Base-by-base conservation (phyloP, 1,140 invertebrate genomes). In the Calliphora vicina region DNA sequence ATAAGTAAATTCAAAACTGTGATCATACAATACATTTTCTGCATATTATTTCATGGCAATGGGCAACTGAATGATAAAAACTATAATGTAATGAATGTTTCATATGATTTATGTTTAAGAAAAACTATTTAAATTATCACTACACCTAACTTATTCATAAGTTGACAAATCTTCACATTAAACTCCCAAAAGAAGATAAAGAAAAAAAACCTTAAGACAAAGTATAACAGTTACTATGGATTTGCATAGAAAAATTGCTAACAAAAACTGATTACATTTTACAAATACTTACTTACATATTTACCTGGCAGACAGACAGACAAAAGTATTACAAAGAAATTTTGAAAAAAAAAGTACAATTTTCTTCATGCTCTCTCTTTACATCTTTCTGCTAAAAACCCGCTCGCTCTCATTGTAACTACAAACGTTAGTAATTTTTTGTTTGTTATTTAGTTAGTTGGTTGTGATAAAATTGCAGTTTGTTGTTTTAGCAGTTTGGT, bases 81-180 rank as follows among this genome's bases (percentile, higher is more conserved):
- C 10, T 1, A 35, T 35, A 67, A 67, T 67, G 61, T 67, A 67
- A 23, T 67, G 6, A 67, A 23, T 67, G 6, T 25, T 25, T 23
- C 5, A 67, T 67, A 35, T 8, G 61, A 67, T 67, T 67, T 67
- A 25, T 67, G 15, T 50, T 67, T 6, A 67, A 67, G 61, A 67
- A 67, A 67, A 67, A 67, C 61, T 67, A 20, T 67, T 57, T 67
- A 67, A 50, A 67, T 67, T 67, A 67, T 67, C 61, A 67, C 61
- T 17, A 17, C 35, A 8, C 35, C 6, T n/a, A n/a, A n/a, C n/a
- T n/a, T 35, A 35, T 10, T 35, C 50, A 10, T 67, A 67, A 20
- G 61, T 23, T 67, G 61, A 67, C 61, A 67, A 20, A 67, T 67
- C 23, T 67, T 67, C 20, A 67, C 8, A 6, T 23, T 12, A 8